Base-by-base conservation (phyloP, 2,797 vertebrate genomes). In the Dipus sagitta region DNA sequence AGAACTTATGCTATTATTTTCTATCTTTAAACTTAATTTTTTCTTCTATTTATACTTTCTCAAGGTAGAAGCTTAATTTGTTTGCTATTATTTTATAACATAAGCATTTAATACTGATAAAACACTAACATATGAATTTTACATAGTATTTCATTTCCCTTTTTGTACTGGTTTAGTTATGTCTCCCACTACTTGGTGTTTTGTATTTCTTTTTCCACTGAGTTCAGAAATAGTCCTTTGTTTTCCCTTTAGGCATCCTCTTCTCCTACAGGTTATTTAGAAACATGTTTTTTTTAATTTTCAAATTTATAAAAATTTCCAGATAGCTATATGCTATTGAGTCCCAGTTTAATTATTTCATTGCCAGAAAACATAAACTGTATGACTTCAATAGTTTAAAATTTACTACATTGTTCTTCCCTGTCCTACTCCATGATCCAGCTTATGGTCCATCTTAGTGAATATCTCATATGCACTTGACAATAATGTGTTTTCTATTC, bases 281-380 rank as follows among this genome's bases (percentile, higher is more conserved):
- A 85, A 88, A 42, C 71, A 2, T 76, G 9, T 64, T 85, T 47
- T 47, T 6, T 76, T 75, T 80, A 60, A 58, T 81, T 86, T 86
- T 32, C 26, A 93, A 76, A 86, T 91, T 80, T 77, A 20, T 91
- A 23, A 47, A 47, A 42, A 30, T 91, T 76, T 70, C 26, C 23
- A 81, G 42, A 30, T 86, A 76, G 34, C 20, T 71, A 30, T 60
- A 70, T 52, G 3, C 58, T 65, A 71, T 32, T 28, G 32, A 65
- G 34, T 89, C 75, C 17, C 52, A 32, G 13, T 70, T 88, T 58
- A 70, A 71, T 72, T 74, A 32, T 72, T 75, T 77, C 85, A n/a
- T 81, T 52, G 28, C 84, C 7, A 79, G n/a, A 64, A 42, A 54
- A 76, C 58, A 71, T 17, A 71, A 42, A 23, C 24, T 72, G 3